A percentile compares a stretch with the other conserved stretches of the same genome.
Conservation (phyloP, 2,797 vertebrate species). For the Anguilla pacifica region DNA sequence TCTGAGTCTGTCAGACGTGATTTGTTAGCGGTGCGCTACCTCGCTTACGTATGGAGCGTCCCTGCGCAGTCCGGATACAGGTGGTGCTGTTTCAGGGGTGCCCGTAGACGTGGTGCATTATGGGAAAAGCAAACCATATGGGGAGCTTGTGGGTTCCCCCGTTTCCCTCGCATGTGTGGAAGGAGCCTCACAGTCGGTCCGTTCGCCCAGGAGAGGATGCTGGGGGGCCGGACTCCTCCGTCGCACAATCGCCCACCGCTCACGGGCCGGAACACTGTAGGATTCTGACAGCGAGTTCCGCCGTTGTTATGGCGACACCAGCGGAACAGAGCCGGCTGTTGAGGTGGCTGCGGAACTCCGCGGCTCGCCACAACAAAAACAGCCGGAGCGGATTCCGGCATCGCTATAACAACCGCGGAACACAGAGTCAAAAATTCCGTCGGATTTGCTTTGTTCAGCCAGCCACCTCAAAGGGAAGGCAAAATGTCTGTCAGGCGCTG, state of each 20-base stretch:
- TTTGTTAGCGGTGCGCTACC: background rate
- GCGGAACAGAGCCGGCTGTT: slow-evolving; percentile 46
- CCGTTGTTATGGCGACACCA: slow-evolving; percentile 69
- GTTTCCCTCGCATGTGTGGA: background rate
- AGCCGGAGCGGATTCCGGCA: slow-evolving; percentile 59
- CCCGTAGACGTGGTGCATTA: background rate
- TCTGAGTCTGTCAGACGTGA: background rate
- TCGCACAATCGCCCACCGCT: slow-evolving; percentile 29
- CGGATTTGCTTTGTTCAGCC: slow-evolving; percentile 42
- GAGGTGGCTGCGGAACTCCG: slow-evolving; percentile 56
- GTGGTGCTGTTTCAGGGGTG: background rate
- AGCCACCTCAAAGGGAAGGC: slow-evolving; percentile 11
- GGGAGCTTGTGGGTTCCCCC: background rate
- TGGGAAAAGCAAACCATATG: background rate
- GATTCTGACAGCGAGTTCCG: slow-evolving; percentile 65
- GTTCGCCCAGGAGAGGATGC: background rate
- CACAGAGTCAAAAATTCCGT: slow-evolving; percentile 42
- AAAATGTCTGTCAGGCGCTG: background rate
- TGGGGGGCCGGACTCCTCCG: slow-evolving; percentile 36
- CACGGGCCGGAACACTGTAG: slow-evolving; percentile 52
- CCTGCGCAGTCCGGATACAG: background rate
- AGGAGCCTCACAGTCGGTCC: background rate
- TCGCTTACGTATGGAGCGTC: background rate
- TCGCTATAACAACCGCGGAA: slow-evolving; percentile 67
- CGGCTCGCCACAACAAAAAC: slow-evolving; percentile 5